Conservation (phyloP, 23 tunicate genomes). For the Oikopleura dioica region DNA sequence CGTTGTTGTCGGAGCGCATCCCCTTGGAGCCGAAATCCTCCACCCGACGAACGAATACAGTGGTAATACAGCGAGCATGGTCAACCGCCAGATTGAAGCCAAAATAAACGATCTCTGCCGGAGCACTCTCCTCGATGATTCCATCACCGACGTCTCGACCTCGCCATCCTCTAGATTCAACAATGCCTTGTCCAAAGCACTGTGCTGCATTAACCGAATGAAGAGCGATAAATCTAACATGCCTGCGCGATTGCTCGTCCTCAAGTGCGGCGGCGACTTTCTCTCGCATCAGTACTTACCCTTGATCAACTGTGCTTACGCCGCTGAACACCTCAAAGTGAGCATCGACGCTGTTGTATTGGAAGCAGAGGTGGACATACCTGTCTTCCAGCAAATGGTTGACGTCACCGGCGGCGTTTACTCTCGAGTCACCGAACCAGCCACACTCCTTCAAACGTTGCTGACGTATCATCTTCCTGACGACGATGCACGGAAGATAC, state of each 20-base stretch:
- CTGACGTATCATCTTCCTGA: background rate
- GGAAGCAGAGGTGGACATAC: background rate
- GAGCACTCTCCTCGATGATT: background rate
- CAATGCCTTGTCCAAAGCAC: background rate
- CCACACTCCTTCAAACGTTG: background rate
- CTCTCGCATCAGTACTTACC: background rate
- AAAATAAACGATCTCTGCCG: background rate
- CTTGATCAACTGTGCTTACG: background rate
- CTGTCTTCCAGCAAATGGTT: background rate
- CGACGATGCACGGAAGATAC: background rate
- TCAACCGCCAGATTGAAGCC: background rate
- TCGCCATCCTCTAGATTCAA: background rate
- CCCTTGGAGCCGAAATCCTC: background rate
- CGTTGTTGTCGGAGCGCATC: background rate
- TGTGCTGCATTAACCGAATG: background rate
- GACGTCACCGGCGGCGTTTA: background rate
- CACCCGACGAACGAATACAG: background rate
- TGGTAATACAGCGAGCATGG: background rate
- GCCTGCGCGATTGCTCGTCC: background rate
- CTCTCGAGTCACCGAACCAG: background rate
- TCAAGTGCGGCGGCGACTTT: conserved; percentile 10
- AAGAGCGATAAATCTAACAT: background rate
- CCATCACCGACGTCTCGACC: background rate
- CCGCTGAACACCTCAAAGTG: background rate
- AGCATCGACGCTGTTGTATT: background rate